phyloP scores from a whole-genome alignment of 1,140 invertebrate genomes.

The Drosophila parabipectinata region DNA sequence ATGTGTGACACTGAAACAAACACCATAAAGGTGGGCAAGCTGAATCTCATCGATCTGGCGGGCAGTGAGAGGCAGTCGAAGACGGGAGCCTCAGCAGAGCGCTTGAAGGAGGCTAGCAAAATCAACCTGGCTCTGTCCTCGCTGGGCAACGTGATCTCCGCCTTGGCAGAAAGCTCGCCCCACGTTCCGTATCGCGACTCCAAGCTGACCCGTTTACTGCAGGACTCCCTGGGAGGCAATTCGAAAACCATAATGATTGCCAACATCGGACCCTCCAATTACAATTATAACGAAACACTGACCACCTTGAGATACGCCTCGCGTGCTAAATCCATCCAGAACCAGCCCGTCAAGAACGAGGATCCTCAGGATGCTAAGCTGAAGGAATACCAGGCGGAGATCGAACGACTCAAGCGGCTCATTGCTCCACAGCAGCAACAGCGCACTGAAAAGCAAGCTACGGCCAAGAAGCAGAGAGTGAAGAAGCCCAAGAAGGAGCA shows the following conservation, averaged over 20 bases:
- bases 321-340: slow-evolving; percentile 97
- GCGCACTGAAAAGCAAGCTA: slow-evolving; percentile 66
- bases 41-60: slow-evolving; percentile 91
- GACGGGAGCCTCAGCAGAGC: slow-evolving; percentile 93
- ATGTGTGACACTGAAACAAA: slow-evolving; percentile 92
- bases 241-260: slow-evolving; percentile 99
- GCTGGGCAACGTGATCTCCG: slow-evolving; percentile 96
- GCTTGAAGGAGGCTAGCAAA: slow-evolving; percentile 97
- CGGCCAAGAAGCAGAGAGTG: slow-evolving; percentile 54
- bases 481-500: slow-evolving; percentile 65
- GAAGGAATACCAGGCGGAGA: slow-evolving; percentile 94
- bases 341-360: slow-evolving; percentile 97
- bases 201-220: slow-evolving; percentile 95
- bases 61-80: slow-evolving; percentile 96
- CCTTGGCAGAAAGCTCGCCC: slow-evolving; percentile 93
- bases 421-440: slow-evolving; percentile 84
- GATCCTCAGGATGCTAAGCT: slow-evolving; percentile 97
- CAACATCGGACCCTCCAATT: slow-evolving; percentile 97
- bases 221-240: slow-evolving; percentile 97
- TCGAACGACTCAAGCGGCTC: slow-evolving; percentile 87
- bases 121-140: slow-evolving; percentile 97
- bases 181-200: slow-evolving; percentile 97
- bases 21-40: slow-evolving; percentile 88
- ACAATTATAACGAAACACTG: slow-evolving; percentile 98
- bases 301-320: slow-evolving; percentile 96